A percentile compares a stretch with the other conserved stretches of the same genome.
Evolutionary conservation across 2,888 invertebrate genomes (phyloP).

Genomic region (Megastigmus dorsalis): DNA sequence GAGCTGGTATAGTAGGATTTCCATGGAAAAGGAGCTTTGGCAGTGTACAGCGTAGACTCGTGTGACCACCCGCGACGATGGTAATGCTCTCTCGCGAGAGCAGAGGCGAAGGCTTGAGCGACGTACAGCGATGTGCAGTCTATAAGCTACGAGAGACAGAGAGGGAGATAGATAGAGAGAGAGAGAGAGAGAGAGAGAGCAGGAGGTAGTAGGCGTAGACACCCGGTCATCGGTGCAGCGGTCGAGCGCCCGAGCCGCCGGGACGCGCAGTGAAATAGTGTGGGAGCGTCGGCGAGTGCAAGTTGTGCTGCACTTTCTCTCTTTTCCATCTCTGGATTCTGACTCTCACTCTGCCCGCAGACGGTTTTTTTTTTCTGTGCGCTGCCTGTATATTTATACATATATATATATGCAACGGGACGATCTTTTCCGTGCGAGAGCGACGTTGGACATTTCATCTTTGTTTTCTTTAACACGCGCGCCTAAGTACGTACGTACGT

Average conservation of each 20-base stretch:
- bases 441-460: no score
- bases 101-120: background rate
- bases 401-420: no score
- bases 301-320: slow-evolving; percentile 66
- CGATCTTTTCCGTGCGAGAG: no score
- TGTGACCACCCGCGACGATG: slow-evolving; percentile 46
- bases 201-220: slow-evolving; percentile 29
- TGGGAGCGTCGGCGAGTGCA: slow-evolving; percentile 59
- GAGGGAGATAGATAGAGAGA: background rate
- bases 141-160: background rate
- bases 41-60: slow-evolving; percentile 1
- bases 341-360: no score
- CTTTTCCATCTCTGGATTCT: slow-evolving; percentile 49
- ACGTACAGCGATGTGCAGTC: background rate
- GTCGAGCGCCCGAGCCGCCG: slow-evolving; percentile 47
- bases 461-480: no score
- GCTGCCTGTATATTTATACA: no score
- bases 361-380: no score
- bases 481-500: no score
- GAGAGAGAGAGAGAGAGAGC: background rate
- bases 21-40: slow-evolving; percentile 24
- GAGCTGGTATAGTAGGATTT: no score
- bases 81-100: background rate
- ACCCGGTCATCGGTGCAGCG: slow-evolving; percentile 55
- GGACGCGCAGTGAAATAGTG: slow-evolving; percentile 59